Percentiles rank a stretch among this genome's conserved stretches.
Evolutionary conservation across 2,888 invertebrate genomes (phyloP).

Genomic region (Galeopsomyia nigrocyanea): DNA sequence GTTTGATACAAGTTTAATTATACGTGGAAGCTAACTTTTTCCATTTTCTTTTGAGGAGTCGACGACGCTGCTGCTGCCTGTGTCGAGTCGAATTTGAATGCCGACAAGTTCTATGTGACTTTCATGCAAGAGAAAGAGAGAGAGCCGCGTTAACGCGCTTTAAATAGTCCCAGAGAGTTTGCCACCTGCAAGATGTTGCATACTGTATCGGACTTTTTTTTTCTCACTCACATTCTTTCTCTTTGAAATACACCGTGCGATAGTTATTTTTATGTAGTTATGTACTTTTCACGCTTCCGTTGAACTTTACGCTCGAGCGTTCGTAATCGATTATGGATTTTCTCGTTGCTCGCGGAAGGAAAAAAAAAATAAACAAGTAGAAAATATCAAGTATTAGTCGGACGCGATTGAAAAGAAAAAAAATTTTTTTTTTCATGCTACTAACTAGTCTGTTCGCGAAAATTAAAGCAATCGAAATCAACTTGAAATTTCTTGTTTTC

Average conservation of each 20-base stretch:
- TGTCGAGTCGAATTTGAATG: slow-evolving; percentile 41
- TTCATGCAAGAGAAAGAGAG: slow-evolving; percentile 30
- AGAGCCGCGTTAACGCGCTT: slow-evolving; percentile 15
- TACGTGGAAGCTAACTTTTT: slow-evolving; percentile 25
- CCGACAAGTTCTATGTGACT: slow-evolving; percentile 32
- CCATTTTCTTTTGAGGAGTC: slow-evolving; percentile 25
- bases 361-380: no score
- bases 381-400: no score
- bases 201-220: slow-evolving; percentile 4
- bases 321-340: no score
- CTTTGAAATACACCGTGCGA: no score
- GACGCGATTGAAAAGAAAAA: no score
- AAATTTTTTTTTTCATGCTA: no score
- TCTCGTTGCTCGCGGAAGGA: no score
- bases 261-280: slow-evolving; percentile 2
- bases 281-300: neutral
- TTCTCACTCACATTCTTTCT: slow-evolving; percentile 11
- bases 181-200: no score
- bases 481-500: no score
- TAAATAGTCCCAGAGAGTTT: slow-evolving; percentile 9
- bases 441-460: no score
- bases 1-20: slow-evolving; percentile 45
- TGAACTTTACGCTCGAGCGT: no score
- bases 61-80: neutral
- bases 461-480: no score